These are phyloP conservation scores for Neosilurus mollespiculum DNA, from an alignment of 2,797 vertebrate genomes.

Conservation along the genomic window DNA sequence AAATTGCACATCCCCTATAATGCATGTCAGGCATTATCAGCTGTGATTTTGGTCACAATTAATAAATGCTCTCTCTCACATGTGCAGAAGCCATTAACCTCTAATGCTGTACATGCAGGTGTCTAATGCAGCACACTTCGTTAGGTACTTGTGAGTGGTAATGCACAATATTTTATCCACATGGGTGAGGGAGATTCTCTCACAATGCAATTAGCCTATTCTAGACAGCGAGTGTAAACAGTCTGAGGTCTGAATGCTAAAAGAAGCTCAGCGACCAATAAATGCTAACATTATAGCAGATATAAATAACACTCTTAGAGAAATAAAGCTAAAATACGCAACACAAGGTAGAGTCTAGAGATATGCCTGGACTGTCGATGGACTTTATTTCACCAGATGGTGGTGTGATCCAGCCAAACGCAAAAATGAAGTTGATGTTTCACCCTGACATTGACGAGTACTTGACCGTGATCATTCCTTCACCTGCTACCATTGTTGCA, in stretches of 20 bases:
- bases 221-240: neutral
- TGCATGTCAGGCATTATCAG: slow-evolving; percentile 49
- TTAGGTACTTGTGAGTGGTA: slow-evolving; percentile 15
- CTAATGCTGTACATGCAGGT: slow-evolving; percentile 34
- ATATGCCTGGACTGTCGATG: neutral
- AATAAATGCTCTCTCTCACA: slow-evolving; percentile 34
- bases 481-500: no score
- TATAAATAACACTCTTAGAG: neutral
- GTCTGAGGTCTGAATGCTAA: slow-evolving; percentile 5
- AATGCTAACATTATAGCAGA: neutral
- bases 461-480: no score
- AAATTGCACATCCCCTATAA: slow-evolving; percentile 43
- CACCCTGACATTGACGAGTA: neutral
- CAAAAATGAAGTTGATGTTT: neutral
- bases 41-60: slow-evolving; percentile 50
- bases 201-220: neutral
- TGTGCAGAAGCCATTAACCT: slow-evolving; percentile 51
- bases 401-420: neutral
- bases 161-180: slow-evolving; percentile 8
- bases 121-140: slow-evolving; percentile 20
- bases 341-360: neutral
- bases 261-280: neutral
- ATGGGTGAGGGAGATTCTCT: slow-evolving; percentile 16
- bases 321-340: neutral
- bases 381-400: neutral